A percentile compares a stretch with the other conserved stretches of the same genome.
phyloP scores from a whole-genome alignment of 35 echinoderm and acorn worm species.

The Eucidaris tribuloides region DNA sequence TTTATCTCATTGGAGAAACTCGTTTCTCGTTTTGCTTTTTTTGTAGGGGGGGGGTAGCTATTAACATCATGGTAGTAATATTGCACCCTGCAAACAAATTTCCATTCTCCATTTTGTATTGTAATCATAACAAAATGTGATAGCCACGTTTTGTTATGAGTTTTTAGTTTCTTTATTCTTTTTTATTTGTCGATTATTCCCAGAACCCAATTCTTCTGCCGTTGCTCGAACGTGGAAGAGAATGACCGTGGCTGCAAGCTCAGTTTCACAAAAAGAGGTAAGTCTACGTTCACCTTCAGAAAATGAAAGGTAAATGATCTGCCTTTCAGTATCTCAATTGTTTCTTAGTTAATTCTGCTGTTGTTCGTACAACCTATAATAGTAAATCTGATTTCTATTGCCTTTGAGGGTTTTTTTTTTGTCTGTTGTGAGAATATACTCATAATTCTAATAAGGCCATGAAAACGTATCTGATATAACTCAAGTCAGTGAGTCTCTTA shows the following conservation, averaged over 20 bases:
- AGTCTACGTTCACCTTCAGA: too few species aligned
- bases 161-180: background rate
- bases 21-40: background rate
- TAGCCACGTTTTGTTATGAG: background rate
- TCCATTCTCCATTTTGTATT: background rate
- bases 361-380: too few species aligned
- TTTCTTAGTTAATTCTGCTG: too few species aligned
- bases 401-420: too few species aligned
- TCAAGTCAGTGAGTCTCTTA: too few species aligned
- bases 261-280: constrained; percentile 31
- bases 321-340: too few species aligned
- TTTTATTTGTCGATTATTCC: background rate
- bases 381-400: too few species aligned
- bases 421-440: too few species aligned
- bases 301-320: too few species aligned
- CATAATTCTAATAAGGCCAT: too few species aligned
- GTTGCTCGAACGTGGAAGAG: constrained; percentile 43
- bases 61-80: background rate
- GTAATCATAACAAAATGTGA: background rate
- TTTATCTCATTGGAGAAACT: background rate
- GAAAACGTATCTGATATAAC: too few species aligned
- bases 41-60: background rate
- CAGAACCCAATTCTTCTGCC: background rate
- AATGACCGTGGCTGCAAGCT: constrained; percentile 20
- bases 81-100: background rate